Base-by-base conservation (phyloP, 1,140 invertebrate genomes). In the Portunus trituberculatus region DNA sequence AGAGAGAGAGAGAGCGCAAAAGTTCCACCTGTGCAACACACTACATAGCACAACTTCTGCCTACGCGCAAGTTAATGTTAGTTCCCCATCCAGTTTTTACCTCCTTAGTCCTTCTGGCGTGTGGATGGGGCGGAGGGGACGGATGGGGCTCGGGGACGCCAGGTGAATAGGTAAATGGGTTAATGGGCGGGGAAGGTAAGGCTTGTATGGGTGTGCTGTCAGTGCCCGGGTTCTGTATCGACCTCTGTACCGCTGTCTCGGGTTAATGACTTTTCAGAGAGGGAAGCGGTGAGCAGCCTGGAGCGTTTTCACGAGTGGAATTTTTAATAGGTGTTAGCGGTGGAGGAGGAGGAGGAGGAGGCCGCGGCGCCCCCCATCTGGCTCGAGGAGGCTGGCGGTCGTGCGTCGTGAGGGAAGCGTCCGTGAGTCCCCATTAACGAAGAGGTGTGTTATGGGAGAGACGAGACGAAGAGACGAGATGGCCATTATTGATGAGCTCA, bases 61-160 rank as follows among this genome's bases (percentile, higher is more conserved):
- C 28, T 92, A 32, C 48, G 39, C 20, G 39, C 39, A 52, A 46
- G 45, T 48, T 48, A 90, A 90, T 90, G 88, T 90, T 90, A 90
- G 0, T 90, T 45, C 45, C 88, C 88, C 88, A 29, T 90, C 88
- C 88, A 90, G 88, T 90, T 90, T 90, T 90, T 90, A 90, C 31
- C 88, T 46, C 16, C 32, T 90, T 46, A 20, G 32, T 8, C 10
- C 39, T 12, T 90, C 32, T 31, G 45, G 39, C 14, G 88, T n/a
- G 39, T 29, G 25, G 88, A 45, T 31, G 88, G 88, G 48, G 88
- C 28, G 48, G 39, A 45, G 48, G 88, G 31, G 48, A 28, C 88
- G 39, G 88, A 16, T 31, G 14, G 39, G 39, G 39, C 10, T 16
- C 4, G 20, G 87, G 87, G 32, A 20, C 25, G 88, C 88, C n/a